A percentile compares a stretch with the other conserved stretches of the same genome.
Evolutionary conservation across 1,140 invertebrate species (phyloP).

Genomic region (Orchesella cincta): DNA sequence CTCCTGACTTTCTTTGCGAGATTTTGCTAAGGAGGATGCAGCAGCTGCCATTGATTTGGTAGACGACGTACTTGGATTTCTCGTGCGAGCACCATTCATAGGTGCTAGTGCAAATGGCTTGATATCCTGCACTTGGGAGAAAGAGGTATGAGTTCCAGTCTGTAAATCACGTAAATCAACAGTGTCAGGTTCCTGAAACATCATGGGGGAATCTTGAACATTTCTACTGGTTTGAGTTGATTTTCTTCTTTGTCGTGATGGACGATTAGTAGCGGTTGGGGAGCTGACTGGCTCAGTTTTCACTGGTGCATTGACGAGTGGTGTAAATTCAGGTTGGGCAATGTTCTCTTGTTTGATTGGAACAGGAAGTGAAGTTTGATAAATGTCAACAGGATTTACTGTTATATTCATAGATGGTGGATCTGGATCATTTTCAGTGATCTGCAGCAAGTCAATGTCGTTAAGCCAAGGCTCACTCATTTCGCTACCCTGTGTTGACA

Average conservation of each 20-base stretch:
- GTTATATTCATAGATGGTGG: background rate
- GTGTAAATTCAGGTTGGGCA: background rate
- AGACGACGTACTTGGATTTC: too few species aligned
- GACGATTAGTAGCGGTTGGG: background rate
- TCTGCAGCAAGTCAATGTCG: background rate
- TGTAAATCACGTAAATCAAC: too few species aligned
- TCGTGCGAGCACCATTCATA: too few species aligned
- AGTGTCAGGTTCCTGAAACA: background rate
- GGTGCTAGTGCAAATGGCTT: background rate
- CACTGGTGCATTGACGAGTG: background rate
- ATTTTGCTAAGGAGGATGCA: background rate
- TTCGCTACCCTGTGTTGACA: too few species aligned
- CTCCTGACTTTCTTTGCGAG: background rate
- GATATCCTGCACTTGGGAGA: background rate
- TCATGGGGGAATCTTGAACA: background rate
- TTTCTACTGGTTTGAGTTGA: background rate
- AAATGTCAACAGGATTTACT: background rate
- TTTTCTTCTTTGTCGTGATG: background rate
- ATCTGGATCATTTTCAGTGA: background rate
- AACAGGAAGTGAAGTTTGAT: background rate
- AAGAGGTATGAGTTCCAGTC: background rate
- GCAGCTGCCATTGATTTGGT: background rate
- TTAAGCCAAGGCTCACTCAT: background rate
- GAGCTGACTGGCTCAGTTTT: background rate
- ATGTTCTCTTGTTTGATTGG: background rate